Base-by-base conservation (phyloP, 2,888 invertebrate species). In the Anaspis maculata region DNA sequence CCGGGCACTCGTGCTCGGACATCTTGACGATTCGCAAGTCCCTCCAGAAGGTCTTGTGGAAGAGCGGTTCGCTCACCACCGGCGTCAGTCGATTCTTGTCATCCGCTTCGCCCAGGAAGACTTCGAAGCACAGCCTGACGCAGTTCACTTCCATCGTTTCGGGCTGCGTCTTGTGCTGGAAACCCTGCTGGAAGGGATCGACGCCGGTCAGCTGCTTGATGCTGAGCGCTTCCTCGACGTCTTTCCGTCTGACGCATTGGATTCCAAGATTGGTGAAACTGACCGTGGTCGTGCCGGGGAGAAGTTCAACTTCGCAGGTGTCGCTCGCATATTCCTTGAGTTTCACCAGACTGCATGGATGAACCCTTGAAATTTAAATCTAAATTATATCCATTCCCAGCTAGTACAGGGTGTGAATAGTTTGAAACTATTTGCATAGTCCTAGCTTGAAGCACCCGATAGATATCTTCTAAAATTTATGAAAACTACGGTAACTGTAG, bases 21-120 rank as follows among this genome's bases (percentile, higher is more conserved):
- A 91, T 68, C 51, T 86, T 79, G 62, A 80, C 81, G 45, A 92
- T 91, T 31, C 80, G 77, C 51, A 92, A 72, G 64, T 92, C 91
- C 47, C 83, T 84, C 76, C 87, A 83, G 21, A 91, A 87, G 68
- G 92, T 92, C 76, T 90, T 91, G 66, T 94, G 91, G 66, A 77
- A 89, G 52, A 92, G 90, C 21, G 85, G 76, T 46, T 91, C 85
- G 0, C 89, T 89, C 7, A 86, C 84, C 13, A 87, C 78, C 0
- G 91, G 84, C 15, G 70, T 61, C 22, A 86, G 68, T 7, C 74
- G 77, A 49, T 78, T 82, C 48, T 77, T 45, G 72, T 72, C 26
- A 73, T 71, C 15, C n/a, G n/a, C n/a, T n/a, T n/a, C n/a, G 9
- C 79, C 76, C 42, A 89, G 70, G 56, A 89, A 90, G 46, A 87